Base-by-base conservation (phyloP, 2,888 invertebrate species). In the Sinotaia quadrata region DNA sequence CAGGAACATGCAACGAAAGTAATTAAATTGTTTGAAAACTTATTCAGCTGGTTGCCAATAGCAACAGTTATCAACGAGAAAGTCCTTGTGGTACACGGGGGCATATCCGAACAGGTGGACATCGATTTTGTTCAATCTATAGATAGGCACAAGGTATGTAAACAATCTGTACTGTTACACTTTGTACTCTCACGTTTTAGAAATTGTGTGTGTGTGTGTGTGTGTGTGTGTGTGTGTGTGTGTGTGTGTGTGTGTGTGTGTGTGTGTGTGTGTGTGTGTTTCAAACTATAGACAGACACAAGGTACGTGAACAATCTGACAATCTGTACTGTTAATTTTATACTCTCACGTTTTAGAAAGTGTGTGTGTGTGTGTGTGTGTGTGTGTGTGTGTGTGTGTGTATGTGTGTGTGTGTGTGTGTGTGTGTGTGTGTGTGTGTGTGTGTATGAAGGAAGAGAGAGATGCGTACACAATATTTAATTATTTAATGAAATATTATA, bases 31-130 rank as follows among this genome's bases (percentile, higher is more conserved):
- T 94, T 96, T 73, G 95, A 96, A 87, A 93, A 94, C 77, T 94
- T 96, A 37, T 97, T 96, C 88, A 92, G 95, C 73, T 96, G 96
- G 95, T 91, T 97, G 73, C 97, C 97, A 0, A 89, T 97, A 69
- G 96, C 95, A 59, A 95, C 96, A 18, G 92, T 97, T 75, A 93
- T 97, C 84, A 96, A 97, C 89, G 93, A 94, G 85, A 92, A 95
- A 78, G 94, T 96, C 56, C 91, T 97, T 69, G 94, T 97, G 62
- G 95, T 95, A 5, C 97, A 97, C 84, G 97, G 97, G 0, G 97
- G 97, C 33, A 94, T 97, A 80, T 96, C 96, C 0, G 94, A 95
- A 85, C 92, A 92, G 72, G 96, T 95, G 0, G 94, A 96, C 88
- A 90, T 97, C 75, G 74, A 79, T 4, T 91, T 93, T 87, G 91